A percentile compares a stretch with the other conserved stretches of the same genome.
These are phyloP conservation scores for Lytechinus variegatus DNA, from an alignment of 35 echinoderm and acorn worm genomes.

Conservation along the genomic window DNA sequence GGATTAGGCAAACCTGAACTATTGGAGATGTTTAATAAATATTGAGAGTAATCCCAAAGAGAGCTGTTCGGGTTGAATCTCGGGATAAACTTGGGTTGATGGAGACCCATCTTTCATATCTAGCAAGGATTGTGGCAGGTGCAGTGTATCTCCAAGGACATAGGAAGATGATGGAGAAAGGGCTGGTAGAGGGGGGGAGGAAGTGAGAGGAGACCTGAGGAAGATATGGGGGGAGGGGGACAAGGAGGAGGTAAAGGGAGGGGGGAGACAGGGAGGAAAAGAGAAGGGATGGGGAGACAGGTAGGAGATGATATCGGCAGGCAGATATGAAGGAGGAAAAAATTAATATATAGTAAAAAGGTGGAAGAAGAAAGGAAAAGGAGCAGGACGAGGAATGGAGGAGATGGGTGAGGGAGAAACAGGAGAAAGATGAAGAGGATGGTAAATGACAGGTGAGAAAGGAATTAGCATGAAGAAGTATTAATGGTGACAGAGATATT, in stretches of 20 bases:
- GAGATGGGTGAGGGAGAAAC: not conserved
- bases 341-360: not conserved
- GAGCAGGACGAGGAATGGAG: not conserved
- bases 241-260: not conserved
- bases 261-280: not conserved
- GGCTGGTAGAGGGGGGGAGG: not conserved
- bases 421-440: not conserved
- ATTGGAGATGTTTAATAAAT: too few species aligned
- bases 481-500: not conserved
- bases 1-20: too few species aligned
- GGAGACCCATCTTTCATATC: not conserved
- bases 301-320: not conserved
- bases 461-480: not conserved
- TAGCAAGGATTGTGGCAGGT: not conserved
- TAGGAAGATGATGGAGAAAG: not conserved
- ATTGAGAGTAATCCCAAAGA: too few species aligned
- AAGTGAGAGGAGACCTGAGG: not conserved
- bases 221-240: not conserved
- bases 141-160: not conserved
- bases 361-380: not conserved
- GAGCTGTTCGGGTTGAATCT: too few species aligned
- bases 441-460: not conserved
- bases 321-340: not conserved
- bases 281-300: not conserved
- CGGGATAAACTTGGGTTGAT: too few species aligned